These are phyloP conservation scores for Cephus pygmeus DNA, from an alignment of 2,888 invertebrate genomes.

Conservation along the genomic window DNA sequence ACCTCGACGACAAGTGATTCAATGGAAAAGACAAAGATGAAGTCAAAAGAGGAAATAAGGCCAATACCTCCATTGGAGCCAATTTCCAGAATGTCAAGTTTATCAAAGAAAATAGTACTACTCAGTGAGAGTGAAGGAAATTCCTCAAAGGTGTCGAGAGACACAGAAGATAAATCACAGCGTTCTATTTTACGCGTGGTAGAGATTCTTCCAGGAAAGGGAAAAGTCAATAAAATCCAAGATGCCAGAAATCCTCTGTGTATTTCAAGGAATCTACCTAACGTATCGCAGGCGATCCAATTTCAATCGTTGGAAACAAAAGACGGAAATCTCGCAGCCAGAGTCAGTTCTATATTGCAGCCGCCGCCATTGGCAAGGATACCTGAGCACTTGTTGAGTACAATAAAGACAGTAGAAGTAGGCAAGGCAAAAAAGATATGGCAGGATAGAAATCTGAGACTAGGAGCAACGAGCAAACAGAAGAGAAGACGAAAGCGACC, in stretches of 20 bases:
- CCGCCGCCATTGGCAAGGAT: constrained; percentile 41
- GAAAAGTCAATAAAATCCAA: neutral
- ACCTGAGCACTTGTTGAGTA: constrained; percentile 25
- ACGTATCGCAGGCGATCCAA: neutral
- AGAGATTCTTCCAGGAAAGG: neutral
- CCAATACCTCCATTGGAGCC: neutral
- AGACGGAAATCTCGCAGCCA: neutral
- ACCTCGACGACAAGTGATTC: neutral
- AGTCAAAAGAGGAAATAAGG: neutral
- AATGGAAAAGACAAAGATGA: neutral
- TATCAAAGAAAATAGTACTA: neutral
- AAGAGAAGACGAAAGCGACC: constrained; percentile 25
- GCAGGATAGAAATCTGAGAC: neutral
- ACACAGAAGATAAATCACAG: neutral
- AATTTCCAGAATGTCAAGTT: neutral
- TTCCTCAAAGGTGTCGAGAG: neutral
- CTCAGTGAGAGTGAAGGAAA: neutral
- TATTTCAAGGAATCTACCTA: neutral
- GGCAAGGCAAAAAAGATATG: neutral
- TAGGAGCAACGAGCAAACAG: constrained; percentile 5
- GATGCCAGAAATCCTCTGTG: neutral
- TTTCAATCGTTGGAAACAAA: neutral
- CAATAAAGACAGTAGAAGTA: neutral
- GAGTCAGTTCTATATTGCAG: neutral
- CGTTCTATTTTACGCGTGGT: neutral